phyloP scores from a whole-genome alignment of 1,140 invertebrate genomes.

The Thalassaphorura encarpata region DNA sequence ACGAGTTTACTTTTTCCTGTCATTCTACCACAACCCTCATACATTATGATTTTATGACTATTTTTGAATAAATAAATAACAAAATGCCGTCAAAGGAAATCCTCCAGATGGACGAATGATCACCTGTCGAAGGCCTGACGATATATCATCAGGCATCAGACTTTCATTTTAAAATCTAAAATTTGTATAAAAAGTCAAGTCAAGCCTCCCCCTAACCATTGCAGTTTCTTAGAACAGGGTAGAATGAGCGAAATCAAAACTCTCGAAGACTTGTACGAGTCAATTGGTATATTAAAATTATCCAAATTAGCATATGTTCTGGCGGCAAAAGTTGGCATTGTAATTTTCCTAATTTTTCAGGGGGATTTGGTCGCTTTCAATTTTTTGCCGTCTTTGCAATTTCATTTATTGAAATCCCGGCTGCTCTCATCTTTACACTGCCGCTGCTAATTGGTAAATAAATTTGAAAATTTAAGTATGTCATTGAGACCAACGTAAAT shows the following conservation, averaged over 20 bases:
- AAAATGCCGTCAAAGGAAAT: too few species aligned
- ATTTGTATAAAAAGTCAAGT: too few species aligned
- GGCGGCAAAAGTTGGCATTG: not conserved
- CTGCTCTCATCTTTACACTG: constrained; percentile 9
- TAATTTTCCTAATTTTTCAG: not conserved
- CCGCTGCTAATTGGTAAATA: constrained; percentile 14
- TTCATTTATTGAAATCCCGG: constrained; percentile 16
- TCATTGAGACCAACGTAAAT: too few species aligned
- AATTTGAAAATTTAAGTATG: not conserved
- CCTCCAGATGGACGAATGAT: too few species aligned
- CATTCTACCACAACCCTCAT: too few species aligned
- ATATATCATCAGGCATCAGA: too few species aligned
- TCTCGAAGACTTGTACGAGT: constrained; percentile 22
- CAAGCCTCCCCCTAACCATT: too few species aligned
- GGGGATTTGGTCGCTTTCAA: constrained; percentile 25
- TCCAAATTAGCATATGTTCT: not conserved
- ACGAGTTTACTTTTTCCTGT: too few species aligned
- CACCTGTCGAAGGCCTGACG: too few species aligned
- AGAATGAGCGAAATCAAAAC: constrained; percentile 10
- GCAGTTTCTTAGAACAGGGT: not conserved
- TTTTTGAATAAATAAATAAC: too few species aligned
- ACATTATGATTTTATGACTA: too few species aligned
- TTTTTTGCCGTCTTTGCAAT: constrained; percentile 16
- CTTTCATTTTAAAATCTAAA: too few species aligned
- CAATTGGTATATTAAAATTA: constrained; percentile 7